A percentile compares a stretch with the other conserved stretches of the same genome.
These are phyloP conservation scores for Spicauda simplicius DNA, from an alignment of 2,888 invertebrate species.

Conservation along the genomic window DNA sequence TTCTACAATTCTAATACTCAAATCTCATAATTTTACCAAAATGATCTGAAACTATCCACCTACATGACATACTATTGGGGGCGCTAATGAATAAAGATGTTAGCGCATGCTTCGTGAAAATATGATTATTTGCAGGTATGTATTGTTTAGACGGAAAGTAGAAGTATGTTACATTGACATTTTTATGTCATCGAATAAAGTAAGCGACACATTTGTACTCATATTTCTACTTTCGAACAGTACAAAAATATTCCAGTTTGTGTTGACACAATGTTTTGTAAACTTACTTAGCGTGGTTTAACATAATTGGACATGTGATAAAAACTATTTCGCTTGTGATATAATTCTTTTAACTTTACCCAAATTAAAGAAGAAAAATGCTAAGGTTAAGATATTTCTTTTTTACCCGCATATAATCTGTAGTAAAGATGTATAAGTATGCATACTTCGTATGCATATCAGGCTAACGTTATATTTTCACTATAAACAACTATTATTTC, in stretches of 20 bases:
- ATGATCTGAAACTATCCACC: neutral
- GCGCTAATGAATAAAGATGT: neutral
- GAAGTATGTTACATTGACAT: constrained; percentile 5
- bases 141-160: constrained; percentile 3
- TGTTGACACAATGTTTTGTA: constrained; percentile 20
- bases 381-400: no score
- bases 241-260: neutral
- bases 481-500: no score
- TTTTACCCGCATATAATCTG: no score
- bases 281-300: no score
- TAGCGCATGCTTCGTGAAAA: constrained; percentile 3
- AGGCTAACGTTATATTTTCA: no score
- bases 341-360: no score
- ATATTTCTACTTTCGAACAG: constrained; percentile 22
- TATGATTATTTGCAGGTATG: neutral
- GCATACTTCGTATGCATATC: no score
- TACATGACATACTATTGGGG: constrained; percentile 5
- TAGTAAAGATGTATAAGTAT: no score
- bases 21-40: neutral
- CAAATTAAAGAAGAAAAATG: no score
- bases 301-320: no score
- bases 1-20: neutral
- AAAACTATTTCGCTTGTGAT: no score
- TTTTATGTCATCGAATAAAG: neutral
- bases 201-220: constrained; percentile 16